These are phyloP conservation scores for Esperia sulphurella DNA, from an alignment of 2,888 invertebrate genomes.

Conservation along the genomic window DNA sequence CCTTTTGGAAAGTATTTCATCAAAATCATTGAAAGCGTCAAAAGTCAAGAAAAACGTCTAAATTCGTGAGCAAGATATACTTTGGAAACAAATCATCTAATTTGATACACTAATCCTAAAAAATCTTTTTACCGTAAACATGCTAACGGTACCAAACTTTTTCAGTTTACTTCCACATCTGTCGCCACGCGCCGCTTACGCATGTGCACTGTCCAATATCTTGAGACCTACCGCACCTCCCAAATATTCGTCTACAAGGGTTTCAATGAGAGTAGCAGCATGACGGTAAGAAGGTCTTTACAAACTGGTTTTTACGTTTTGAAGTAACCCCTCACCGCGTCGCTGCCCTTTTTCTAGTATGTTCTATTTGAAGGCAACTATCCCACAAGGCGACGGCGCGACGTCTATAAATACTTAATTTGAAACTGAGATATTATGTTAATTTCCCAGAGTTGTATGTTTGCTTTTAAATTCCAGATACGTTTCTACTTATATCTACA, in stretches of 20 bases:
- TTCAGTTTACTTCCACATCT: constrained; percentile 70
- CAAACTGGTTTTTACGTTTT: constrained; percentile 37
- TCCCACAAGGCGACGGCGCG: constrained; percentile 33
- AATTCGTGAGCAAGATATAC: neutral
- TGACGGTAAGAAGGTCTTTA: constrained; percentile 25
- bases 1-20: too few relatives aligned
- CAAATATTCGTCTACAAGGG: constrained; percentile 9
- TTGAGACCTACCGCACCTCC: constrained; percentile 32
- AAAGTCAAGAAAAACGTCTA: too few relatives aligned
- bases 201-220: constrained; percentile 34
- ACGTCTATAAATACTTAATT: constrained; percentile 53
- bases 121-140: neutral
- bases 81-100: neutral
- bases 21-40: too few relatives aligned
- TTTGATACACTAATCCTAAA: neutral
- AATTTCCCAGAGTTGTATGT: neutral
- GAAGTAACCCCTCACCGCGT: constrained; percentile 31
- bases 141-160: constrained; percentile 52
- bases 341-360: constrained; percentile 41
- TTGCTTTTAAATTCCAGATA: neutral
- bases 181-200: constrained; percentile 66
- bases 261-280: constrained; percentile 11
- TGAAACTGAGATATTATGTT: constrained; percentile 21
- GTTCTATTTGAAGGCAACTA: constrained; percentile 60
- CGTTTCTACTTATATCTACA: too few relatives aligned